Evolutionary conservation across 2,797 vertebrate genomes (phyloP), one percentile per base, ranked within the genome.

Genomic region (Liasis olivaceus): DNA sequence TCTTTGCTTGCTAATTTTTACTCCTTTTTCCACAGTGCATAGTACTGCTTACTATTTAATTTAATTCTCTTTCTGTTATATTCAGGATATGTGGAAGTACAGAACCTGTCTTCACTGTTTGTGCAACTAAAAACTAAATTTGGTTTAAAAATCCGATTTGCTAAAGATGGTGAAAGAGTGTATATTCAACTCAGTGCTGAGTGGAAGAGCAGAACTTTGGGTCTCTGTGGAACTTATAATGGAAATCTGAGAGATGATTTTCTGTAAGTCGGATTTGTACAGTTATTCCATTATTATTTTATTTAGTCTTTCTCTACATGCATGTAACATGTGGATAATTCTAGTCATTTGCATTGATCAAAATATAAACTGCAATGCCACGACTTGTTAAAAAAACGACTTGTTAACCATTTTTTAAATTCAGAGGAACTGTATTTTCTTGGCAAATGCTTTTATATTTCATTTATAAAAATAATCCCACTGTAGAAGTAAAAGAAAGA

Each of bases 181-280:
- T 99, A 99, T 95, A 97, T 99, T 97, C 98, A 99, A 95, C 97
- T 99, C 91, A 98, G 98, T 91, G 98, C 97, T 94, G 95, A 95
- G 1, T 99, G 99, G 99, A 99, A 97, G 89, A 98, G 98, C 91
- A 98, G 98, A 96, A 99, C 99, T 0, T 95, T 99, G 90, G 99
- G 99, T 93, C 98, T 99, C 4, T 99, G 99, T 96, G 99, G 99
- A 96, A 99, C 99, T 0, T 99, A 99, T 96, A 99, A 99, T 86
- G 99, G 99, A 93, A 99, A 99, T 96, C 98, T 99, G 95, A 98
- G 99, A 94, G 99, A 99, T 96, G 99, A 99, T 97, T 99, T 99
- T 97, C 98, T 99, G 99, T 99, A 97, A 99, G 98, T 95, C 87
- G 93, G 90, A 63, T 58, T 85, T 90, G 13, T 89, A 94, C 93